Evolutionary conservation across 1,140 invertebrate species (phyloP), one percentile per base, ranked within the genome.

Genomic region (Ceratosolen fusciceps): DNA sequence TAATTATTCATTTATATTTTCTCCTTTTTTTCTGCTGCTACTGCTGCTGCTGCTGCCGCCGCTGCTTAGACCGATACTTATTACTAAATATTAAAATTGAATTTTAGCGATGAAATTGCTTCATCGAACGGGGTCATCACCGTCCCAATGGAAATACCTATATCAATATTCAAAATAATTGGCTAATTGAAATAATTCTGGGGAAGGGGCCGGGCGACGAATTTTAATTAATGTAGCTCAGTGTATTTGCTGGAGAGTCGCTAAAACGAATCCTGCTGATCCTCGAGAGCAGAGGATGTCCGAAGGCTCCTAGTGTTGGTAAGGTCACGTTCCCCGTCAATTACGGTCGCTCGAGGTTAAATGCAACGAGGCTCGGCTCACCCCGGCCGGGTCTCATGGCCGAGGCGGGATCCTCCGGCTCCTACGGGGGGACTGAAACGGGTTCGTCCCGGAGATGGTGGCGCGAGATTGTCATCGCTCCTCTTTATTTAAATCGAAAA

Each of bases 401-500:
- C 39, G 16, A 21, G 10, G 31, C 21, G 58, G n/a, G 12, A n/a
- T 0, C 68, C 54, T 26, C 71, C 31, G n/a, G 12, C 47, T 26
- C 37, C 39, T 52, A 54, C 10, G 49, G n/a, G n/a, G n/a, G n/a
- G n/a, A n/a, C n/a, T n/a, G n/a, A 58, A 79, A 79, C 78, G 68
- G 78, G 78, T 79, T 79, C 24, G 5, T 43, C 47, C 71, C 37
- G 37, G 29, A 79, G 70, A 79, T 79, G 70, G 77, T 67, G 77
- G 71, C 62, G 72, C 71, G 72, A 84, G 84, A 88, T 87, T 83
- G 87, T 88, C 87, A 87, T 88, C 87, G 86, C 70, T 26, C 43
- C 71, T 87, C 68, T 87, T 85, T 86, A 88, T 87, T 88, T 87
- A 86, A 88, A 87, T 87, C 85, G 86, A 86, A 85, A 86, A 87